Percentiles rank a stretch among this genome's conserved stretches.
These are phyloP conservation scores for Lepetodrilus schrolli DNA, from an alignment of 2,888 invertebrate genomes.

Conservation along the genomic window DNA sequence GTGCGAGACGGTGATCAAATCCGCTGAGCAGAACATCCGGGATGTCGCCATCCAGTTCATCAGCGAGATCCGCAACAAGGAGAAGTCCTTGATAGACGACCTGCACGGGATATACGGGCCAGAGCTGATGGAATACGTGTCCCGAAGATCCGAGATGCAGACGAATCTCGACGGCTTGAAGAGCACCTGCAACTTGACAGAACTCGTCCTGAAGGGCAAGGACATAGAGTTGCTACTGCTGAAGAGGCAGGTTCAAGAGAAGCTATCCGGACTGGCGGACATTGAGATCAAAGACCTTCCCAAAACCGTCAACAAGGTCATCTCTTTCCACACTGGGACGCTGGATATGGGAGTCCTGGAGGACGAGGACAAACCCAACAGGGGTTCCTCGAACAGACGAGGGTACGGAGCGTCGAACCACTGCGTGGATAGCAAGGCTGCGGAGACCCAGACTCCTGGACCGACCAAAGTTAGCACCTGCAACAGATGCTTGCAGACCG, in stretches of 20 bases:
- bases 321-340: constrained; percentile 69
- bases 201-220: constrained; percentile 75
- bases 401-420: constrained; percentile 34
- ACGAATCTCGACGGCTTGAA: constrained; percentile 72
- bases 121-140: constrained; percentile 73
- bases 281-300: constrained; percentile 72
- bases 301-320: constrained; percentile 65
- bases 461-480: neutral
- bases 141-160: constrained; percentile 68
- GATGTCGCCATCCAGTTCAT: constrained; percentile 74
- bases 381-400: constrained; percentile 47
- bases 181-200: constrained; percentile 75
- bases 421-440: constrained; percentile 28
- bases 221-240: constrained; percentile 75
- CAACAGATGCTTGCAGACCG: constrained; percentile 34
- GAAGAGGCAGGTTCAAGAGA: constrained; percentile 75
- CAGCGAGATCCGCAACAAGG: constrained; percentile 71
- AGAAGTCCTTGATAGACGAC: constrained; percentile 74
- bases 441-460: constrained; percentile 34
- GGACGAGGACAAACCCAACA: constrained; percentile 65
- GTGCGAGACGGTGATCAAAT: constrained; percentile 71
- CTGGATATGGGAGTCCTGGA: constrained; percentile 72
- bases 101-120: constrained; percentile 72
- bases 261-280: constrained; percentile 68
- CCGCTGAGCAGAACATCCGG: constrained; percentile 72